A percentile compares a stretch with the other conserved stretches of the same genome.
These are phyloP conservation scores for Garrulus glandarius DNA, from an alignment of 2,797 vertebrate species.

Conservation along the genomic window DNA sequence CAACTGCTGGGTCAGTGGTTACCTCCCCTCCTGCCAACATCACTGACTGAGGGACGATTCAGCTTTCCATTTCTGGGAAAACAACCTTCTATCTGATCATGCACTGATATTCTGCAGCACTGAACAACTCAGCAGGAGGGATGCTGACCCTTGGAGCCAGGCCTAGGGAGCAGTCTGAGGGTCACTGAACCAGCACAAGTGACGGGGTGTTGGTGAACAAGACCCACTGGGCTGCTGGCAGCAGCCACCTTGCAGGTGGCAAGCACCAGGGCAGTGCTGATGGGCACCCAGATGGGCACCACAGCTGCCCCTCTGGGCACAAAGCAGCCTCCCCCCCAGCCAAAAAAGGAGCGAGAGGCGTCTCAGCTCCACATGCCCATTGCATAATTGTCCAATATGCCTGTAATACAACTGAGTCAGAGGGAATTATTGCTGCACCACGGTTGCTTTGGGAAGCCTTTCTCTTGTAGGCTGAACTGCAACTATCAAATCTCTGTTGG, in stretches of 20 bases:
- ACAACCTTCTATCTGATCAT: background rate
- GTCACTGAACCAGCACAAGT: background rate
- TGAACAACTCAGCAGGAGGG: background rate
- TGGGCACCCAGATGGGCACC: background rate
- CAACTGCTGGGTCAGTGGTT: background rate
- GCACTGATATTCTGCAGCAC: background rate
- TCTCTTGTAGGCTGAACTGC: background rate
- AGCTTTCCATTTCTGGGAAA: background rate
- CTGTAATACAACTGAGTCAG: background rate
- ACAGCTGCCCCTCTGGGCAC: background rate
- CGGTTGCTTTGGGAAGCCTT: background rate
- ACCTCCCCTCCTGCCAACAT: background rate
- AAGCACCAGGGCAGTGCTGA: background rate
- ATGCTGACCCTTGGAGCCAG: background rate
- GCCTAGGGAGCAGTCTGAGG: background rate
- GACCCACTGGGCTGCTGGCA: background rate
- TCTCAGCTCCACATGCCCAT: background rate
- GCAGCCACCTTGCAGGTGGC: background rate
- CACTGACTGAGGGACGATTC: fast-evolving
- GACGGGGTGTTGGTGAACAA: fast-evolving
- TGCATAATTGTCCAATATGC: background rate
- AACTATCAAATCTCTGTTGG: background rate
- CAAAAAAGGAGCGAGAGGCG: background rate
- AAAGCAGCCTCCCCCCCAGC: background rate
- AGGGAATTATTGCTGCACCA: background rate